Evolutionary conservation across 1,140 invertebrate genomes (phyloP), one percentile per base, ranked within the genome.

Genomic region (Nebria ingens): DNA sequence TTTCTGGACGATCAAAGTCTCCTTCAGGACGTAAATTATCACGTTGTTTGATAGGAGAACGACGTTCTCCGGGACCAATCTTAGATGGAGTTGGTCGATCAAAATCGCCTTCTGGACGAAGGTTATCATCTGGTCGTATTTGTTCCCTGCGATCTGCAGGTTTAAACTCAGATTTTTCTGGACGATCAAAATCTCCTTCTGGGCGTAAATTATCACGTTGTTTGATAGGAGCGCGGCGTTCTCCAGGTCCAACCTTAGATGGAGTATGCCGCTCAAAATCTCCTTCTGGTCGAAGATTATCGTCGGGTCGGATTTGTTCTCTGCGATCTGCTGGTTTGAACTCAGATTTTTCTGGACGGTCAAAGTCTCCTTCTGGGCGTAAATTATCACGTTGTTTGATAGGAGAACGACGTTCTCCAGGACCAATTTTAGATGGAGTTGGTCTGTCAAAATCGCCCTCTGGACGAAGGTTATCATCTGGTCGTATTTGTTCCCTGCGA

Each of bases 381-480:
- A 81, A 64, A 59, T 79, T 77, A 54, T 79, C 77, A 56, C 75
- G 64, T 52, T 76, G 70, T 12, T 68, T 69, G 38, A 72, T 71
- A 1, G 75, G 65, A 54, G 78, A 73, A 2, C 74, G 72, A 25
- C 76, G 66, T 61, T 80, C 77, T 6, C 68, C 66, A 52, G 65
- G 75, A 1, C 73, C 82, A 53, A 73, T 67, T 58, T 69, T 67
- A 6, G 68, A 64, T 58, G 72, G 69, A 23, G 65, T 73, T 59
- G 72, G 73, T 66, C 64, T 73, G 56, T 70, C 69, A 62, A 74
- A 83, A 13, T 78, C 76, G 50, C 78, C 79, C 64, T 82, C 79
- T 3, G 79, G 76, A 68, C 68, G 71, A 0, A 84, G 62, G 66
- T 84, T 83, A 62, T 85, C 83, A 29, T 75, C 67, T 53, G 77